These are phyloP conservation scores for Musca domestica DNA, from an alignment of 1,140 invertebrate species.

Conservation along the genomic window DNA sequence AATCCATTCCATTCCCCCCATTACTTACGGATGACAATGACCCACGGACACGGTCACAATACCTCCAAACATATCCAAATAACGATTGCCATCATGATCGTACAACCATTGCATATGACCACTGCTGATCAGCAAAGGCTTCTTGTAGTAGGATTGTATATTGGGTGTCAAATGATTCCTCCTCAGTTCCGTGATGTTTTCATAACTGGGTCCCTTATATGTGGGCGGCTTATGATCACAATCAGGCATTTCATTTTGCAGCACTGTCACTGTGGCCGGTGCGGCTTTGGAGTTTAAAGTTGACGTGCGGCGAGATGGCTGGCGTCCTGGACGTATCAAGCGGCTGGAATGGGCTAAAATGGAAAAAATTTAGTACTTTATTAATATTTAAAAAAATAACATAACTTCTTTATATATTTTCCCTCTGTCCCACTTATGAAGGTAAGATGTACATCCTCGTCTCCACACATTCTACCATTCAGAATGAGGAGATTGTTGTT, in stretches of 20 bases:
- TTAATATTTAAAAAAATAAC: too few relatives aligned
- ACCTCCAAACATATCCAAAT: slow-evolving; percentile 93
- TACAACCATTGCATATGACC: slow-evolving; percentile 92
- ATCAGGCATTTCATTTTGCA: slow-evolving; percentile 38
- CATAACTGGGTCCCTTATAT: slow-evolving; percentile 61
- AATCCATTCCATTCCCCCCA: neutral
- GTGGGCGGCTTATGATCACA: slow-evolving; percentile 32
- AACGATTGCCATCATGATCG: slow-evolving; percentile 81
- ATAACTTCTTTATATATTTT: too few relatives aligned
- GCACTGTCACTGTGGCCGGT: slow-evolving; percentile 28
- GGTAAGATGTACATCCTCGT: too few relatives aligned
- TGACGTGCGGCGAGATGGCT: slow-evolving; percentile 24
- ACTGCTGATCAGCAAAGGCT: slow-evolving; percentile 79
- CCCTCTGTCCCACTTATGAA: too few relatives aligned
- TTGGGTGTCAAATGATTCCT: slow-evolving; percentile 68
- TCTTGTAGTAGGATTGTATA: slow-evolving; percentile 74
- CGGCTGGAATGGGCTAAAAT: slow-evolving; percentile 12
- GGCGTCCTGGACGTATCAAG: neutral
- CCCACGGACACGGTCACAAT: slow-evolving; percentile 97
- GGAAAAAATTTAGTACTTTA: too few relatives aligned
- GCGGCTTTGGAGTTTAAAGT: slow-evolving; percentile 36
- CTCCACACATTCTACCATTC: too few relatives aligned
- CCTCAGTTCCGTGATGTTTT: slow-evolving; percentile 61
- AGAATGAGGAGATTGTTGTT: too few relatives aligned
- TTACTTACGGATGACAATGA: slow-evolving; percentile 93